Evolutionary conservation across 1,140 invertebrate species (phyloP), one percentile per base, ranked within the genome.

Genomic region (Lepidurus couesii): DNA sequence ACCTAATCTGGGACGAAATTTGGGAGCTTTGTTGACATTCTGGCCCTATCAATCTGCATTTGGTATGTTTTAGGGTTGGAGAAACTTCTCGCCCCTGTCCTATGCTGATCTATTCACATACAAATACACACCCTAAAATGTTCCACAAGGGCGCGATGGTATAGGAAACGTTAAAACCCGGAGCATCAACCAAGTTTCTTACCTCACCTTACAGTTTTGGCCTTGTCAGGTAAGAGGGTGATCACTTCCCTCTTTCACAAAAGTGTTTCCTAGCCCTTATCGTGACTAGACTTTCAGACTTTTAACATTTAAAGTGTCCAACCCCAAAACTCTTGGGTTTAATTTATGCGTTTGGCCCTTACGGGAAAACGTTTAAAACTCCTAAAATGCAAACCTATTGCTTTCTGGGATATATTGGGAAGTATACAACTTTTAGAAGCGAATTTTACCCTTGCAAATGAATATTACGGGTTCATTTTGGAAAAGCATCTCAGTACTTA

Each of bases 181-280:
- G 34, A 34, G 34, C 34, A 65, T 65, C 53, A 65, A 21, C 53
- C 16, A 65, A 34, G 34, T 34, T 34, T 65, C 21, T 65, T 65
- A 65, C 53, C 53, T 65, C 53, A n/a, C 13, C 53, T 9, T 65
- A 65, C 7, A 21, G 4, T 65, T 65, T 21, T 7, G 13, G 53
- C 53, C 45, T 21, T 65, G 53, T 21, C 53, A 65, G 8, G 53
- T 65, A 65, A 65, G 6, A 1, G 53, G 53, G 53, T 21, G 53
- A 65, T 9, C 53, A n/a, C 53, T 9, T 65, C 53, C 53, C 13
- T 21, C 13, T 65, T 21, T 7, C 53, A 21, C 16, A 21, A 65
- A 65, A n/a, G 53, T 16, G 53, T 65, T 65, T 9, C n/a, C 53
- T 65, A 65, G n/a, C 53, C 53, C 53, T 65, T 65, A 65, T 65